Evolutionary conservation across 2,797 vertebrate genomes (phyloP).

Genomic region (Pampus argenteus): DNA sequence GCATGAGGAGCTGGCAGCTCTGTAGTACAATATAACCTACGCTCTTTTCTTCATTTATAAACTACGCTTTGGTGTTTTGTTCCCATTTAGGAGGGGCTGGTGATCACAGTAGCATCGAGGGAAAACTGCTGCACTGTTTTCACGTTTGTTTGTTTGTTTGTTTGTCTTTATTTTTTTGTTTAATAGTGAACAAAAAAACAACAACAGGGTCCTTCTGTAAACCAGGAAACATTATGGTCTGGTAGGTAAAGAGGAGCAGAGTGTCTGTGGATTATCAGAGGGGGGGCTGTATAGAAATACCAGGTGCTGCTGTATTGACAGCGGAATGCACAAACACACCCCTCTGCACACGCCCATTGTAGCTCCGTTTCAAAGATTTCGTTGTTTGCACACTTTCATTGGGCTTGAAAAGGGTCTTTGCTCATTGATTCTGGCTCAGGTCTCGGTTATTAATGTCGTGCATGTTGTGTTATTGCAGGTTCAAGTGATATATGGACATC

Average conservation of each 20-base stretch:
- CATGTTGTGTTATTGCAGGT: constrained; percentile 14
- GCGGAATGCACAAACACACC: constrained; percentile 83
- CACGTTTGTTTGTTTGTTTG: background rate
- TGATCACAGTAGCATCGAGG: background rate
- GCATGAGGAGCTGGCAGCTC: constrained; percentile 29
- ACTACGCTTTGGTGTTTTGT: constrained; percentile 22
- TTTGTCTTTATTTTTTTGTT: no score
- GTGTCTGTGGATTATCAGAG: constrained; percentile 29
- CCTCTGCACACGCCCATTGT: constrained; percentile 81
- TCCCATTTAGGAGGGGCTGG: constrained; percentile 5
- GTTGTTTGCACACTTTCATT: constrained; percentile 66
- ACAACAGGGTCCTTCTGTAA: background rate
- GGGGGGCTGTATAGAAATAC: constrained; percentile 51
- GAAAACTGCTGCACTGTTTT: constrained; percentile 21
- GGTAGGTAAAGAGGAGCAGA: background rate
- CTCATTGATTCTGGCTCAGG: constrained; percentile 33
- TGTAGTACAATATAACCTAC: constrained; percentile 9
- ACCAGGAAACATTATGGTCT: background rate
- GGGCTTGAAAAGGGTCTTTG: constrained; percentile 35
- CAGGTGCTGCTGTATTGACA: constrained; percentile 82
- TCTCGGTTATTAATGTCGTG: constrained; percentile 10
- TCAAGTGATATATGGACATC: constrained; percentile 1
- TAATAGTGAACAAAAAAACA: background rate
- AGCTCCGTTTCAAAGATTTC: constrained; percentile 70
- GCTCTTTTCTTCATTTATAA: constrained; percentile 31